Percentiles rank a stretch among this genome's conserved stretches.
These are phyloP conservation scores for Pinctada fucata DNA, from an alignment of 2,888 invertebrate genomes.

Conservation along the genomic window DNA sequence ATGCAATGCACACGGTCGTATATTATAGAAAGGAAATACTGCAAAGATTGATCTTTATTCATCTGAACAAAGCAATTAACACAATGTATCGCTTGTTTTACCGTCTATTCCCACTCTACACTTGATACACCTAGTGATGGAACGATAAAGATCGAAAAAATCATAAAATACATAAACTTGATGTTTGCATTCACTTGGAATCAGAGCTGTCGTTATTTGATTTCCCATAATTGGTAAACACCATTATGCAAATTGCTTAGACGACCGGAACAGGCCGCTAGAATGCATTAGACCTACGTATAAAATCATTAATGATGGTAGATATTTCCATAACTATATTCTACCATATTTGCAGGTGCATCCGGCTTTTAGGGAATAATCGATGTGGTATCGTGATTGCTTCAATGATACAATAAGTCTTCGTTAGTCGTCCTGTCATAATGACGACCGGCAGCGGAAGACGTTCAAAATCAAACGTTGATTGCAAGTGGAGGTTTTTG, in stretches of 20 bases:
- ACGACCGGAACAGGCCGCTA: background rate
- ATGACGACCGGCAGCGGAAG: conserved; percentile 4
- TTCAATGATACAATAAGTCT: background rate
- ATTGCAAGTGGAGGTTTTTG: background rate
- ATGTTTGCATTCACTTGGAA: too few species aligned
- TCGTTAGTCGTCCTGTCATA: background rate
- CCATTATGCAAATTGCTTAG: background rate
- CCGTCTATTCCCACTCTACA: too few species aligned
- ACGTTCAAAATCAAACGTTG: conserved; percentile 4
- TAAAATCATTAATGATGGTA: conserved; percentile 9
- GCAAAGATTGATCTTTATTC: too few species aligned
- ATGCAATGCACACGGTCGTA: too few species aligned
- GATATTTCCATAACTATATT: conserved; percentile 3
- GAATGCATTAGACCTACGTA: background rate
- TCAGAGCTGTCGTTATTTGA: too few species aligned
- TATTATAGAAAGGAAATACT: too few species aligned
- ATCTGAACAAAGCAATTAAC: too few species aligned
- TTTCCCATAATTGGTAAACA: background rate
- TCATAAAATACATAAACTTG: too few species aligned
- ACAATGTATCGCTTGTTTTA: too few species aligned
- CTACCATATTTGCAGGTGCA: conserved; percentile 10
- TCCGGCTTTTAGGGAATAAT: conserved; percentile 15
- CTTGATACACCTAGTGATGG: too few species aligned
- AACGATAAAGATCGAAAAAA: too few species aligned
- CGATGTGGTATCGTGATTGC: background rate